phyloP scores from a whole-genome alignment of 2,888 invertebrate genomes.

The Charanyca ferruginea region DNA sequence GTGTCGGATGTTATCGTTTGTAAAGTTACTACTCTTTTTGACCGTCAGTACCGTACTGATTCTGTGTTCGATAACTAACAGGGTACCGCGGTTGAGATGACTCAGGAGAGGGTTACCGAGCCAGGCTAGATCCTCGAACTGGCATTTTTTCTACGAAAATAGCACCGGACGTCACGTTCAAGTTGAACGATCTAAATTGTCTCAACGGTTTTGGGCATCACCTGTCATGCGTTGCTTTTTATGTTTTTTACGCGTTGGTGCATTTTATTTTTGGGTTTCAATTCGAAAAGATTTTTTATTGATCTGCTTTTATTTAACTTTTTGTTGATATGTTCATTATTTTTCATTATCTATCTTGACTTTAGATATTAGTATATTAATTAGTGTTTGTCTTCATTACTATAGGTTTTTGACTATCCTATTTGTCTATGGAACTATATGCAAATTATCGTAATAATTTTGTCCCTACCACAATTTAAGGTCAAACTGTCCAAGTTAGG shows the following conservation, averaged over 20 bases:
- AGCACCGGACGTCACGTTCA: constrained; percentile 86
- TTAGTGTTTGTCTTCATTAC: constrained; percentile 2
- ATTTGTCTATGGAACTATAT: background rate
- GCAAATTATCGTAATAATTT: background rate
- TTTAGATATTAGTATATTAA: background rate
- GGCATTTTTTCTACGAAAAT: constrained; percentile 72
- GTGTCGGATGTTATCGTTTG: constrained; percentile 68
- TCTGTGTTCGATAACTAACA: constrained; percentile 72
- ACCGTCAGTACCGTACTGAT: constrained; percentile 78
- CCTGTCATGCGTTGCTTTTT: constrained; percentile 59
- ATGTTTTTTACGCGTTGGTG: constrained; percentile 40
- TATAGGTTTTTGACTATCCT: background rate
- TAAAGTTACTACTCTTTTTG: constrained; percentile 74
- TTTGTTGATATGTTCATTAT: background rate
- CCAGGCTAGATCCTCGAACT: constrained; percentile 73
- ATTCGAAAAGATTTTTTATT: constrained; percentile 7
- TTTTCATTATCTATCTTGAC: background rate
- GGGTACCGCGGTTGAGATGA: constrained; percentile 72
- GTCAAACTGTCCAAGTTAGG: constrained; percentile 40
- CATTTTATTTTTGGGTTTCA: constrained; percentile 19
- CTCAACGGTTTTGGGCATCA: constrained; percentile 73
- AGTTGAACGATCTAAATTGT: constrained; percentile 85
- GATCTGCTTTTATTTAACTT: constrained; percentile 12
- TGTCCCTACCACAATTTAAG: constrained; percentile 4
- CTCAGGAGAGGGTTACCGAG: constrained; percentile 75